A percentile compares a stretch with the other conserved stretches of the same genome.
Evolutionary conservation across 2,113 vertebrate species (phyloP).

Genomic region (Apteryx mantelli): DNA sequence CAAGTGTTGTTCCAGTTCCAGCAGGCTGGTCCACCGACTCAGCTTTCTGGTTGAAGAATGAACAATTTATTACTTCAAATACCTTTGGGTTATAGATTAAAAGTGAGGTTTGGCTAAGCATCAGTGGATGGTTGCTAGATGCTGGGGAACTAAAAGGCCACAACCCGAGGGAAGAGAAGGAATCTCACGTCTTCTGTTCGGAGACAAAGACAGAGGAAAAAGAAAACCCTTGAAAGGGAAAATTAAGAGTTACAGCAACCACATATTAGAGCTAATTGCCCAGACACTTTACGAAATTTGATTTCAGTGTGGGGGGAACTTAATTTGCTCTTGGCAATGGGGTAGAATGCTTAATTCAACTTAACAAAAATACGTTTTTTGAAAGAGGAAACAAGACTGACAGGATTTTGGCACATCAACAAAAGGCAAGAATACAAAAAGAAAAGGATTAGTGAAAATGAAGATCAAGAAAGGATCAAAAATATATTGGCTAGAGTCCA

Average conservation of each 20-base stretch:
- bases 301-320: slow-evolving; percentile 58
- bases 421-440: slow-evolving; percentile 82
- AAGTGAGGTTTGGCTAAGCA: slow-evolving; percentile 59
- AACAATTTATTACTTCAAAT: slow-evolving; percentile 65
- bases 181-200: slow-evolving; percentile 35
- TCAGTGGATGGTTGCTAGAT: slow-evolving; percentile 33
- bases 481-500: slow-evolving; percentile 77
- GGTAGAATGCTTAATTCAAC: slow-evolving; percentile 76
- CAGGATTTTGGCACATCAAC: slow-evolving; percentile 83
- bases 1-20: slow-evolving; percentile 32
- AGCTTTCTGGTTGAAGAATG: slow-evolving; percentile 49
- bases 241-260: slow-evolving; percentile 54
- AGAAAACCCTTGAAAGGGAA: slow-evolving; percentile 55
- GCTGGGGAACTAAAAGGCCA: slow-evolving; percentile 22
- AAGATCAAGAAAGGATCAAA: slow-evolving; percentile 83
- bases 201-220: slow-evolving; percentile 53
- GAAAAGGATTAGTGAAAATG: slow-evolving; percentile 82
- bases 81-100: slow-evolving; percentile 56
- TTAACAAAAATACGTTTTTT: slow-evolving; percentile 77
- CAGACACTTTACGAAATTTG: slow-evolving; percentile 58
- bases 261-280: slow-evolving; percentile 55
- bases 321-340: slow-evolving; percentile 77
- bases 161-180: slow-evolving; percentile 48
- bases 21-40: slow-evolving; percentile 16
- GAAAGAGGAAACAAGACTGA: slow-evolving; percentile 80